A percentile compares a stretch with the other conserved stretches of the same genome.
These are phyloP conservation scores for Thalassoma bifasciatum DNA, from an alignment of 2,113 vertebrate species.

Conservation along the genomic window DNA sequence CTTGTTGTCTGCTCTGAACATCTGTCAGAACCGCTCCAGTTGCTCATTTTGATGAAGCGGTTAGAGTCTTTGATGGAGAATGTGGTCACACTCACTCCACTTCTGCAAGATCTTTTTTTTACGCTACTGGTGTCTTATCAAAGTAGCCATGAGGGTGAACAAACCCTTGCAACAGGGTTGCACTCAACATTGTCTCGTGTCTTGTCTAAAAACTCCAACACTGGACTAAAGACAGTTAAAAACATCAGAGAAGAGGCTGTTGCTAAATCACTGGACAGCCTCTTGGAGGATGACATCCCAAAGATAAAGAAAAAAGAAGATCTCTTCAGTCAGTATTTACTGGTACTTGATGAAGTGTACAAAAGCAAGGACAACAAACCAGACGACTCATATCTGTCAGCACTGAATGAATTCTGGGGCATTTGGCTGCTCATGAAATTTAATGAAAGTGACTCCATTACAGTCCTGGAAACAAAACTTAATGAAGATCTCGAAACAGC, in stretches of 20 bases:
- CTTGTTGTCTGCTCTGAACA: conserved; percentile 68
- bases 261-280: conserved; percentile 3
- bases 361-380: conserved; percentile 23
- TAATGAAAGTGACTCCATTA: conserved; percentile 4
- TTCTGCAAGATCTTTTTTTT: neutral
- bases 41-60: neutral
- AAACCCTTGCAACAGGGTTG: neutral
- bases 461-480: conserved; percentile 27
- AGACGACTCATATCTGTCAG: conserved; percentile 46
- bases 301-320: conserved; percentile 49
- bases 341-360: conserved; percentile 32
- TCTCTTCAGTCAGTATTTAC: conserved; percentile 66
- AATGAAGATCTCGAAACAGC: conserved; percentile 19
- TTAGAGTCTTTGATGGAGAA: accelerated
- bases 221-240: conserved; percentile 40
- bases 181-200: neutral
- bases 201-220: neutral
- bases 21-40: conserved; percentile 20
- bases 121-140: neutral
- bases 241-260: conserved; percentile 29
- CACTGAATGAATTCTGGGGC: conserved; percentile 77
- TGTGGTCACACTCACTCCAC: accelerated
- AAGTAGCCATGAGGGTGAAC: neutral
- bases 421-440: conserved; percentile 70
- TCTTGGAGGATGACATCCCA: conserved; percentile 44